These are phyloP conservation scores for Aphrocallistes beatrix DNA, from an alignment of 37 sponge, comb jelly and placozoan species.

Conservation along the genomic window DNA sequence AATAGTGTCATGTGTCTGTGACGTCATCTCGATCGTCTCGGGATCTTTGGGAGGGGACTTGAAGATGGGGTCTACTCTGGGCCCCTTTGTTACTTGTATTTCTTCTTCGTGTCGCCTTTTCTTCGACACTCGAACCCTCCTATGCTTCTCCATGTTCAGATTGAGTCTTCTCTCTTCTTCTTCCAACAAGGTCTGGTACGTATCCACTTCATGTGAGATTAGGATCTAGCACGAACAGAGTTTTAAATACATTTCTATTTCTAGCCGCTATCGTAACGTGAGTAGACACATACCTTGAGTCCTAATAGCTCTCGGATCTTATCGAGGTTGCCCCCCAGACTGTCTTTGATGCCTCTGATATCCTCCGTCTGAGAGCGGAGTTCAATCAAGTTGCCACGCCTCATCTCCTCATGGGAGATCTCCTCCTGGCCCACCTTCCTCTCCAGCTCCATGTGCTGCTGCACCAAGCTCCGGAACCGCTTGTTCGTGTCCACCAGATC, in stretches of 20 bases:
- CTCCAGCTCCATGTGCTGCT: conserved; percentile 10
- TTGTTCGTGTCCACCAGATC: neutral
- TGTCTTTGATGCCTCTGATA: neutral
- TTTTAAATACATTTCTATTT: neutral
- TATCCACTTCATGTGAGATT: neutral
- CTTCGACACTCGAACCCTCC: neutral
- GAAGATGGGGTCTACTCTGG: neutral
- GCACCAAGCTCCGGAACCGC: neutral
- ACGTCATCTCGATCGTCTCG: neutral
- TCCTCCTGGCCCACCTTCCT: neutral
- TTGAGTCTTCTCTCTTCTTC: neutral
- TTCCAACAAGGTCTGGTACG: neutral
- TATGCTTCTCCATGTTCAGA: neutral
- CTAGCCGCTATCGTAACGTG: neutral
- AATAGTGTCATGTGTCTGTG: neutral
- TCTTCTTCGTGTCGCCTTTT: neutral
- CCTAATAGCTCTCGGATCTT: neutral
- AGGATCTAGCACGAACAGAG: neutral
- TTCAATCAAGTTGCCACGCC: neutral
- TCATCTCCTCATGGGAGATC: neutral
- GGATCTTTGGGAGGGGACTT: conserved; percentile 2
- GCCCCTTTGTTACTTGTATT: neutral
- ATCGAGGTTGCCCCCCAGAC: neutral
- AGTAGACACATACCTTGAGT: neutral
- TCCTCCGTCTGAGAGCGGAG: neutral